Evolutionary conservation across 2,888 invertebrate genomes (phyloP).

Genomic region (Tenthredo scrophulariae): DNA sequence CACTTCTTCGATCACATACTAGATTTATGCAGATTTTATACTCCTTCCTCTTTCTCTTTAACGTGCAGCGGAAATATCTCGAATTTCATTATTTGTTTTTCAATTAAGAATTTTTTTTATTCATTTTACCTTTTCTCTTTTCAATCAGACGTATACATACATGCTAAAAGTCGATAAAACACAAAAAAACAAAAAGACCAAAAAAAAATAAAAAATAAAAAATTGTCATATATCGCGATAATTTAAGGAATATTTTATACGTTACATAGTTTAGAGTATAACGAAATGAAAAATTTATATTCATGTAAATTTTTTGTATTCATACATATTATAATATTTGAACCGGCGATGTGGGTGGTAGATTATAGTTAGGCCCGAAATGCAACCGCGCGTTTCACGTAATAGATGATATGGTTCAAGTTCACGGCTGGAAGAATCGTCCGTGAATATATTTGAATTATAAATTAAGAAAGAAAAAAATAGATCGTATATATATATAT

Average conservation of each 20-base stretch:
- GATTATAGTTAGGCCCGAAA: neutral
- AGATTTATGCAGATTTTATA: neutral
- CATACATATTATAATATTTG: neutral
- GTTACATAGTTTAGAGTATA: neutral
- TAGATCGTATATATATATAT: neutral
- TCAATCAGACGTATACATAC: neutral
- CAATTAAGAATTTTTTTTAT: neutral
- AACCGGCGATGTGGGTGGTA: conserved; percentile 6
- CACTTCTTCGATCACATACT: conserved; percentile 21
- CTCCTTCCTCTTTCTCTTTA: neutral
- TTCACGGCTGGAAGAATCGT: conserved; percentile 47
- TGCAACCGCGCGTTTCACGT: conserved; percentile 4
- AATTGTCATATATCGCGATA: neutral
- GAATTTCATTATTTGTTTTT: neutral
- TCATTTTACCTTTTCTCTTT: neutral
- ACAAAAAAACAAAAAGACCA: no score
- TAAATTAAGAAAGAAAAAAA: neutral
- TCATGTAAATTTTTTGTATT: neutral
- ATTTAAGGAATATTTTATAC: neutral
- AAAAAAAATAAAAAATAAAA: neutral
- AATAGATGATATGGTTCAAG: conserved; percentile 45
- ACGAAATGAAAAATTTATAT: neutral
- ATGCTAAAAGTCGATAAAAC: neutral
- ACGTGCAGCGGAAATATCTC: neutral
- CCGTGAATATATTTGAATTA: conserved; percentile 49